phyloP scores from a whole-genome alignment of 2,797 vertebrate genomes.

The Macroramphosus scolopax region DNA sequence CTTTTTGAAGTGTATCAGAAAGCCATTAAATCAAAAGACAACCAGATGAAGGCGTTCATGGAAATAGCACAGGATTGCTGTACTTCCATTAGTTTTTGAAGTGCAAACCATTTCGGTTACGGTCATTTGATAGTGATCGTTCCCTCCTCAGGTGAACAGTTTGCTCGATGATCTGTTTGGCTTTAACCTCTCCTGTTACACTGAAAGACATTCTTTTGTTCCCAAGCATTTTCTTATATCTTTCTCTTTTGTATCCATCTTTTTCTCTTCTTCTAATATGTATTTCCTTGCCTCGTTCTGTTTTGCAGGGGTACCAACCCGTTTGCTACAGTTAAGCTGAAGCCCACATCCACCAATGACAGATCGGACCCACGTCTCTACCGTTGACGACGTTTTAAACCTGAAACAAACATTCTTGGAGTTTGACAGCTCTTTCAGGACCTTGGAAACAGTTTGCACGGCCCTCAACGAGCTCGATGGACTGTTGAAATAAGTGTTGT shows the following conservation, averaged over 20 bases:
- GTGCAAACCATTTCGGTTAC: constrained; percentile 44
- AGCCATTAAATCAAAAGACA: constrained; percentile 28
- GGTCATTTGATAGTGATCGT: constrained; percentile 18
- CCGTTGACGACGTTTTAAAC: too few species aligned
- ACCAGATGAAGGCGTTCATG: constrained; percentile 34
- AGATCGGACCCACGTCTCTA: constrained; percentile 79
- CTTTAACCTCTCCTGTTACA: constrained; percentile 9
- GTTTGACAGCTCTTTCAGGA: not conserved
- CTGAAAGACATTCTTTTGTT: not conserved
- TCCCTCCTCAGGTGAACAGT: constrained; percentile 38
- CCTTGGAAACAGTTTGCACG: too few species aligned
- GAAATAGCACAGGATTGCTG: constrained; percentile 30
- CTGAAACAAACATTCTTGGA: not conserved
- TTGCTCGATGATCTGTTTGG: constrained; percentile 33
- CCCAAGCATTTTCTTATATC: constrained; percentile 4
- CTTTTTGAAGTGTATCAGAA: constrained; percentile 35
- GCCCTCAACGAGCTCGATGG: too few species aligned
- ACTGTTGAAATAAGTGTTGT: too few species aligned
- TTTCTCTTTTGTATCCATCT: not conserved
- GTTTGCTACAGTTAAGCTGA: constrained; percentile 94
- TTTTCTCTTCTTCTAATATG: not conserved
- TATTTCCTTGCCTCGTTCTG: not conserved
- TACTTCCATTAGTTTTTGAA: constrained; percentile 46
- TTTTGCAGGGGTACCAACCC: constrained; percentile 89
- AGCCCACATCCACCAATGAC: constrained; percentile 88